Percentiles rank a stretch among this genome's conserved stretches.
phyloP scores from a whole-genome alignment of 2,113 vertebrate genomes.

The Mungos mungo region DNA sequence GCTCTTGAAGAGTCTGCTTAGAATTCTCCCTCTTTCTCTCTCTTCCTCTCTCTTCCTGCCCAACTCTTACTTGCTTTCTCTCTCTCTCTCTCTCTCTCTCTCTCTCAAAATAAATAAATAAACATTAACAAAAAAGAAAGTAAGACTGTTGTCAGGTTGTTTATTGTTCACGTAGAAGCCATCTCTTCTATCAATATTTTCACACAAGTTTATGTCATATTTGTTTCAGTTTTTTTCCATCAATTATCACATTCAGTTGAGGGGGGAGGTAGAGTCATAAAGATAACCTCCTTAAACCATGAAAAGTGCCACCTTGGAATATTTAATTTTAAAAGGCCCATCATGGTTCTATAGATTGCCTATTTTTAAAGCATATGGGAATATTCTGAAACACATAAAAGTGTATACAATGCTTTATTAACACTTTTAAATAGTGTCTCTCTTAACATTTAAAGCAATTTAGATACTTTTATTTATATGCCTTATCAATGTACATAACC shows the following conservation, averaged over 20 bases:
- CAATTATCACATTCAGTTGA: background rate
- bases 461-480: background rate
- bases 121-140: background rate
- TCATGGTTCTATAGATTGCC: background rate
- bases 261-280: background rate
- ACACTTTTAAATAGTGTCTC: background rate
- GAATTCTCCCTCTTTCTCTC: too few relatives aligned
- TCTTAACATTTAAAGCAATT: background rate
- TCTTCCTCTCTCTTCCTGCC: too few relatives aligned
- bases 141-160: background rate
- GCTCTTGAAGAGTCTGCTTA: too few relatives aligned
- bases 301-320: background rate
- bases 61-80: too few relatives aligned
- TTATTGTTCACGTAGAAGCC: background rate
- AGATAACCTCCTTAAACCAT: background rate
- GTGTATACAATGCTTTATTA: background rate
- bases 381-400: background rate
- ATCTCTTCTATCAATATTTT: background rate
- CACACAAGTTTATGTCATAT: background rate
- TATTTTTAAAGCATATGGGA: background rate
- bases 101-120: too few relatives aligned
- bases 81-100: too few relatives aligned
- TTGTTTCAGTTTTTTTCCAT: background rate
- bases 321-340: background rate
- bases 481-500: background rate